Evolutionary conservation across 2,797 vertebrate species (phyloP).

Genomic region (Gymnopithys bicolor): DNA sequence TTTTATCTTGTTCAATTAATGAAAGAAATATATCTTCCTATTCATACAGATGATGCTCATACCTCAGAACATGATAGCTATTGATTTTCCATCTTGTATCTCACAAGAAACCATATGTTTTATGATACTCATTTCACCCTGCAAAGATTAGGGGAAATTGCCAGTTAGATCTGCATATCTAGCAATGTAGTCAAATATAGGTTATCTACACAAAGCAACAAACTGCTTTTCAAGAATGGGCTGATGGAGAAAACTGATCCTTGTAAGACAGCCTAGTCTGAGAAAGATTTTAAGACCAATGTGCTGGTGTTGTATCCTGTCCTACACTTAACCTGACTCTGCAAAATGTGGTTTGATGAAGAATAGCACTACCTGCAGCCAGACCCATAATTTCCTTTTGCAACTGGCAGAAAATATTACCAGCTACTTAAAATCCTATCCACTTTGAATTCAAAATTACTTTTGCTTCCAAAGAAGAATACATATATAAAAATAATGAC

Average conservation of each 20-base stretch:
- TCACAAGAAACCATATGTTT: neutral
- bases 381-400: neutral
- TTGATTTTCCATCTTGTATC: neutral
- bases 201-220: neutral
- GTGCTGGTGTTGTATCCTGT: neutral
- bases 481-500: neutral
- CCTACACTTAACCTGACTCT: neutral
- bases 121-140: neutral
- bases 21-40: neutral
- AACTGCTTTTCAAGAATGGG: neutral
- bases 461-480: neutral
- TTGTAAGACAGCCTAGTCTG: neutral
- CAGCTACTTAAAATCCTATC: neutral
- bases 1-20: neutral
- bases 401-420: neutral
- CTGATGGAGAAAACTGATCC: neutral
- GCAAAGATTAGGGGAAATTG: neutral
- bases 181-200: neutral
- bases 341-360: neutral
- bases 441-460: neutral
- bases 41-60: neutral
- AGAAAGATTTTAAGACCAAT: neutral
- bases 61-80: neutral
- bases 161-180: neutral
- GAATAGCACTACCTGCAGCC: neutral